Conservation (phyloP, 2,113 vertebrate species). For the Actenoides hombroni region DNA sequence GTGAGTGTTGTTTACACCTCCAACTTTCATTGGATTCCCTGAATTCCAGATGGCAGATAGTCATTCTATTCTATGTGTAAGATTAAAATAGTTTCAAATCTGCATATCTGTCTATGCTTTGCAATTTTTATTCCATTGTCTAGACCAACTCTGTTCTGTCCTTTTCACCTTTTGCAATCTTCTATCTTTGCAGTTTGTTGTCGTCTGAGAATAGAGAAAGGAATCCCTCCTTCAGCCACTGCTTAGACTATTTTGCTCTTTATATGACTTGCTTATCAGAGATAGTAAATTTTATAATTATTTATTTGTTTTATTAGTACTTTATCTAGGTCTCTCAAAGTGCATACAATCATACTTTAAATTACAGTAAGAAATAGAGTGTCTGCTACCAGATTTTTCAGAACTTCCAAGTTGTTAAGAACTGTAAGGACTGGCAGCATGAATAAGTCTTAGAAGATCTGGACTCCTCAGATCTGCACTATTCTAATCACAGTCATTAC, state of each 20-base stretch:
- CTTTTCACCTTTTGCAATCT: not conserved
- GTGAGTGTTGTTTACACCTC: constrained; percentile 30
- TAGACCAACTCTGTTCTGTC: not conserved
- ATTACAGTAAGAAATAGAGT: not conserved
- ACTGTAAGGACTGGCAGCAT: not conserved
- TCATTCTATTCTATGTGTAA: not conserved
- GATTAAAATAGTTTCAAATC: constrained; percentile 26
- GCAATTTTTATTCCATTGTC: not conserved
- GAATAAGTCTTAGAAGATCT: not conserved
- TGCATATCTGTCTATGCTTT: not conserved
- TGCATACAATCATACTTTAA: not conserved
- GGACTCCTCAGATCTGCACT: not conserved
- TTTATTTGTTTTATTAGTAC: not conserved
- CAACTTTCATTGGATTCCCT: not conserved
- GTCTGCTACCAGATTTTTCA: not conserved
- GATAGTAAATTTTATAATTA: not conserved
- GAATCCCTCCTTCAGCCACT: not conserved
- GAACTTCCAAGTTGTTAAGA: not conserved
- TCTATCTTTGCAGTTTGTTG: not conserved
- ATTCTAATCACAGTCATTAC: not conserved
- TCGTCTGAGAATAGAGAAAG: not conserved
- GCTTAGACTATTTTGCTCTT: not conserved
- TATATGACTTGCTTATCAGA: not conserved
- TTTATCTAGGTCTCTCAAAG: not conserved
- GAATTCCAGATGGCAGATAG: constrained; percentile 47